These are phyloP conservation scores for Hofmannophila pseudospretella DNA, from an alignment of 2,888 invertebrate genomes.

Conservation along the genomic window DNA sequence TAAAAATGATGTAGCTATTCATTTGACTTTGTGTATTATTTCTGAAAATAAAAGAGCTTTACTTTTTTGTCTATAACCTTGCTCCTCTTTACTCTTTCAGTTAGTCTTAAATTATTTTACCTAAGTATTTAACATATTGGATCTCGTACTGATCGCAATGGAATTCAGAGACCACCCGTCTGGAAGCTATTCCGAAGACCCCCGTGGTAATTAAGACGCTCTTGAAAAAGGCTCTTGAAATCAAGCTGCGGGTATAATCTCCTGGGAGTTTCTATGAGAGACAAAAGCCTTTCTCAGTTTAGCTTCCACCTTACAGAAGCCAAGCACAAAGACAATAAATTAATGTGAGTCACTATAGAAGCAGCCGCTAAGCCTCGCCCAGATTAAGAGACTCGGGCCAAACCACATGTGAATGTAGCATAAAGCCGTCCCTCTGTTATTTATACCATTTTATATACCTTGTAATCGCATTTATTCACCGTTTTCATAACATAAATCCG, in stretches of 20 bases:
- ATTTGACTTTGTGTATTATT: too few relatives aligned
- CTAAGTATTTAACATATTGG: too few relatives aligned
- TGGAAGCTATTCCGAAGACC: too few relatives aligned
- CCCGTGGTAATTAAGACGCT: too few relatives aligned
- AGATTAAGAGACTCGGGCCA: slow-evolving; percentile 45
- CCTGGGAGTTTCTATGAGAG: slow-evolving; percentile 21
- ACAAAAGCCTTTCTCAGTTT: slow-evolving; percentile 44
- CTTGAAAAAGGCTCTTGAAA: slow-evolving; percentile 19
- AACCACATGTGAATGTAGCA: slow-evolving; percentile 50
- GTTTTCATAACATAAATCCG: slow-evolving; percentile 6
- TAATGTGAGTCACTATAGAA: slow-evolving; percentile 43
- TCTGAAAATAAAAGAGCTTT: too few relatives aligned
- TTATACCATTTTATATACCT: too few relatives aligned
- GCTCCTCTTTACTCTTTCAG: too few relatives aligned
- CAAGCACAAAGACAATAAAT: slow-evolving; percentile 58
- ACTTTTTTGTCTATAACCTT: too few relatives aligned
- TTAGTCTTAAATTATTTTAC: too few relatives aligned
- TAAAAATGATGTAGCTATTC: too few relatives aligned
- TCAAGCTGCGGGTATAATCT: slow-evolving; percentile 22
- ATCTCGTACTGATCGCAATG: too few relatives aligned
- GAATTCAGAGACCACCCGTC: too few relatives aligned
- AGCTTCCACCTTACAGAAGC: slow-evolving; percentile 37
- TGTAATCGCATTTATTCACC: slow-evolving; percentile 25
- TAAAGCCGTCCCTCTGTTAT: slow-evolving; percentile 34
- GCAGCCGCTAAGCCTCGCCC: slow-evolving; percentile 45